A percentile compares a stretch with the other conserved stretches of the same genome.
These are phyloP conservation scores for Zoanthus sansibaricus DNA, from an alignment of 92 coral and sea anemone genomes.

Conservation along the genomic window DNA sequence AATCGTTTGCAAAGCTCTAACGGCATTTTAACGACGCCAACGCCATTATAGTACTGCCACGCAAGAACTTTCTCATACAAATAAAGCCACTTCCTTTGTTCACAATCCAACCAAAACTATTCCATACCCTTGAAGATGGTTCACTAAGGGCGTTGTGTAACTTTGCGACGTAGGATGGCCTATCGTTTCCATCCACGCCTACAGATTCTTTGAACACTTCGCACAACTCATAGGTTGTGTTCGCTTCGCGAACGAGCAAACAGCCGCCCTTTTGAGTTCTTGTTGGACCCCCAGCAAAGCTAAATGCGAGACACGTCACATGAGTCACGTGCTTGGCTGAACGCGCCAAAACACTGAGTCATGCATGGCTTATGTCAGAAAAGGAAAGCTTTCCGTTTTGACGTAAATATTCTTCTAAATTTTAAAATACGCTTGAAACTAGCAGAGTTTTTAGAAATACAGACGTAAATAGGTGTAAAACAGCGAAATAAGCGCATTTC, in stretches of 20 bases:
- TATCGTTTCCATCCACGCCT: slow-evolving; percentile 99
- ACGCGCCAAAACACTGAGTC: slow-evolving; percentile 93
- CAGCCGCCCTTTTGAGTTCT: slow-evolving; percentile 99
- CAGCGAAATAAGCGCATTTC: too few relatives aligned
- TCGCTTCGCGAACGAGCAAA: slow-evolving; percentile 93
- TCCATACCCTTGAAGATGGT: slow-evolving; percentile 95
- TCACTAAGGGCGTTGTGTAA: slow-evolving; percentile 91
- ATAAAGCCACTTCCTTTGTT: slow-evolving; percentile 71
- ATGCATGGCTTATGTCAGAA: slow-evolving; percentile 14
- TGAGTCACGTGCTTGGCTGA: slow-evolving; percentile 77
- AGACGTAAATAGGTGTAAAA: too few relatives aligned
- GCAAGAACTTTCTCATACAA: slow-evolving; percentile 81
- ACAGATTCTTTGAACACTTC: slow-evolving; percentile 85
- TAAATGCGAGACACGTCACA: slow-evolving; percentile 91
- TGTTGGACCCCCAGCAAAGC: slow-evolving; percentile 99
- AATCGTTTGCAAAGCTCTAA: slow-evolving; percentile 87
- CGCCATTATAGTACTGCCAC: slow-evolving; percentile 94
- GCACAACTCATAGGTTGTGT: slow-evolving; percentile 74
- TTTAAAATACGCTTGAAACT: background rate
- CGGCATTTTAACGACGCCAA: slow-evolving; percentile 88
- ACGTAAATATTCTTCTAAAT: background rate
- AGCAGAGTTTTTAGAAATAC: background rate
- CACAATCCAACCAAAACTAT: slow-evolving; percentile 82
- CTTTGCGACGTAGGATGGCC: slow-evolving; percentile 99
- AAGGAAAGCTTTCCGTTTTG: slow-evolving; percentile 30